phyloP scores from a whole-genome alignment of 2,888 invertebrate genomes.

The Amphipoea oculea region DNA sequence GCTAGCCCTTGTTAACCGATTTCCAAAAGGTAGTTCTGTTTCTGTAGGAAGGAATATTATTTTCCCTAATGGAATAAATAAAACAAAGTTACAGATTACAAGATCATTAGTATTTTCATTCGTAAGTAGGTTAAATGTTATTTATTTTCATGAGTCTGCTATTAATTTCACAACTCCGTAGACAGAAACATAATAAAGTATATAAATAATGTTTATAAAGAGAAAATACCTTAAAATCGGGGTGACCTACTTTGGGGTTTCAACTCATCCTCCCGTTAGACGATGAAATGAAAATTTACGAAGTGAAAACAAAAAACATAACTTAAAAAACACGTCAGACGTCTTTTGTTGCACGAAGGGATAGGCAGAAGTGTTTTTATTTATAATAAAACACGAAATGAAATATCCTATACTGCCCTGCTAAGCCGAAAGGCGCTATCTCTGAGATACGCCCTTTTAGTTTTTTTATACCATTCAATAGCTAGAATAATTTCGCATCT shows the following conservation, averaged over 20 bases:
- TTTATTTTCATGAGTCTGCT: background rate
- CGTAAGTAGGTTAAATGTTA: slow-evolving; percentile 10
- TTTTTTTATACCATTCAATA: no score
- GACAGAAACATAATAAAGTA: slow-evolving; percentile 34
- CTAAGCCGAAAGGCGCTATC: no score
- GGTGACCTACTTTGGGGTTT: slow-evolving; percentile 52
- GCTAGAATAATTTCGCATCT: no score
- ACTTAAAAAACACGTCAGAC: background rate
- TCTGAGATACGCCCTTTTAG: no score
- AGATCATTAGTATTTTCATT: background rate
- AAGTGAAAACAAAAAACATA: slow-evolving; percentile 10
- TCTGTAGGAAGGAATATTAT: background rate
- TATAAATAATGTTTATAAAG: slow-evolving; percentile 43
- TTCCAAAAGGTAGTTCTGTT: background rate
- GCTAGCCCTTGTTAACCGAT: background rate
- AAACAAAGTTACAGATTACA: background rate
- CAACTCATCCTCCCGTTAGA: slow-evolving; percentile 16
- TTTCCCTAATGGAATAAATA: background rate
- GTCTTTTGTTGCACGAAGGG: background rate
- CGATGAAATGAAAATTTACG: slow-evolving; percentile 19
- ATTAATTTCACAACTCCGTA: slow-evolving; percentile 23
- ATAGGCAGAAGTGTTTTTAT: background rate
- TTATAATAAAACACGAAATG: background rate
- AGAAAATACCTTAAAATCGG: slow-evolving; percentile 38
- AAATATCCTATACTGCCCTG: background rate